These are phyloP conservation scores for Brachyptera risi DNA, from an alignment of 2,888 invertebrate genomes.

Conservation along the genomic window DNA sequence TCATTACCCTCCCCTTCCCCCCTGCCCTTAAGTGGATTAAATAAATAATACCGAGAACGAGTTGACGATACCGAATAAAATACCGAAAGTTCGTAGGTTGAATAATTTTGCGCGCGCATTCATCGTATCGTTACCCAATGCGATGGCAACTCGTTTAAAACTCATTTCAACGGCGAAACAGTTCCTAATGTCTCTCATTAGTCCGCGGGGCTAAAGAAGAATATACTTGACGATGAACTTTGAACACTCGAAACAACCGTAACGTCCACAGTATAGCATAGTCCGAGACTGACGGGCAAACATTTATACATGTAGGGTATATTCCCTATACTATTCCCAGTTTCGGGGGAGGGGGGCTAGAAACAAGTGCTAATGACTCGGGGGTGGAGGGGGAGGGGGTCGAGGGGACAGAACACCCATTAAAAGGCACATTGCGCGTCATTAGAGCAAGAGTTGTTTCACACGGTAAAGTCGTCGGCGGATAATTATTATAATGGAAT, in stretches of 20 bases:
- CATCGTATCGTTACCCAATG: neutral
- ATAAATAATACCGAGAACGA: conserved; percentile 9
- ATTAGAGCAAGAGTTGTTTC: conserved; percentile 1
- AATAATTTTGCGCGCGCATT: neutral
- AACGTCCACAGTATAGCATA: no score
- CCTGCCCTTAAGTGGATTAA: no score
- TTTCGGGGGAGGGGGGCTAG: neutral
- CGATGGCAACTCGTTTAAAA: conserved; percentile 21
- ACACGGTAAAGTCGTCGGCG: conserved; percentile 11
- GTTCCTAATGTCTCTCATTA: conserved; percentile 29
- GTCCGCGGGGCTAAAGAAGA: conserved; percentile 2
- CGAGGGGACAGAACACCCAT: conserved; percentile 10
- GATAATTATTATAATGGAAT: conserved; percentile 12
- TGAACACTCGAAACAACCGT: no score
- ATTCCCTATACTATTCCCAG: no score
- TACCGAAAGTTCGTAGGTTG: neutral
- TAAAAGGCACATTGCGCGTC: conserved; percentile 10
- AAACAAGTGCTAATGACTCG: conserved; percentile 16
- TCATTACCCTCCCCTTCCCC: no score
- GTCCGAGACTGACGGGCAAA: neutral
- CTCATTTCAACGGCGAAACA: conserved; percentile 25
- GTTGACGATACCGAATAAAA: neutral
- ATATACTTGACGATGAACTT: no score
- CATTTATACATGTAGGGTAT: no score
- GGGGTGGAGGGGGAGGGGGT: conserved; percentile 6